Evolutionary conservation across 2,888 invertebrate species (phyloP).

Genomic region (Monopis laevigella): DNA sequence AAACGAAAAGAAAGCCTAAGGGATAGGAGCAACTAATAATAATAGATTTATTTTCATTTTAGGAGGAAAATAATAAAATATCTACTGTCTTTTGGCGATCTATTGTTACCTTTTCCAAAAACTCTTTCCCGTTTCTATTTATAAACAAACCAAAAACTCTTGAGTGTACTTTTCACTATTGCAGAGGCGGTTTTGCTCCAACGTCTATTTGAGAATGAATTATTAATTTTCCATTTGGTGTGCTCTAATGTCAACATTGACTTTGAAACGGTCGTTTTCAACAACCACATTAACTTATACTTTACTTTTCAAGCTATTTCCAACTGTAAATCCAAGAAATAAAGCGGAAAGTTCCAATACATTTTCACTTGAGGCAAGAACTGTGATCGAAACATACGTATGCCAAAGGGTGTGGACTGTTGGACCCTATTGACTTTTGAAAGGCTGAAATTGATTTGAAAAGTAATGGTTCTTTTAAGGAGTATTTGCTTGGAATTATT

Average conservation of each 20-base stretch:
- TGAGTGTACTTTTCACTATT: too few relatives aligned
- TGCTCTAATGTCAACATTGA: slow-evolving; percentile 5
- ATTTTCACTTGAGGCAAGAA: neutral
- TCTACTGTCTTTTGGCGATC: too few relatives aligned
- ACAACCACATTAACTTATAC: too few relatives aligned
- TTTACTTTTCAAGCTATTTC: neutral
- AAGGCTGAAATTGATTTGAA: neutral
- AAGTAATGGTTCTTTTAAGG: neutral
- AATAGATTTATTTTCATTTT: too few relatives aligned
- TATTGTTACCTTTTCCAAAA: too few relatives aligned
- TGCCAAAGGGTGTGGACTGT: neutral
- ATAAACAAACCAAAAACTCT: too few relatives aligned
- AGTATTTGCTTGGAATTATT: neutral
- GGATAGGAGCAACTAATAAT: too few relatives aligned
- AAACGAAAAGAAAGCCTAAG: too few relatives aligned
- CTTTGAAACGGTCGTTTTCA: too few relatives aligned
- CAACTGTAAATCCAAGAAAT: neutral
- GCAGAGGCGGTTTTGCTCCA: slow-evolving; percentile 1
- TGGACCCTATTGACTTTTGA: neutral
- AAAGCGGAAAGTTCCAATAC: neutral
- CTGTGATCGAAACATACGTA: too few relatives aligned
- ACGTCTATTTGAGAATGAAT: slow-evolving; percentile 25
- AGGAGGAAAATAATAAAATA: too few relatives aligned
- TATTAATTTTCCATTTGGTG: slow-evolving; percentile 32
- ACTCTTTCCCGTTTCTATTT: too few relatives aligned